A percentile compares a stretch with the other conserved stretches of the same genome.
Evolutionary conservation across 2,113 vertebrate species (phyloP).

Genomic region (Pelecanus crispus): DNA sequence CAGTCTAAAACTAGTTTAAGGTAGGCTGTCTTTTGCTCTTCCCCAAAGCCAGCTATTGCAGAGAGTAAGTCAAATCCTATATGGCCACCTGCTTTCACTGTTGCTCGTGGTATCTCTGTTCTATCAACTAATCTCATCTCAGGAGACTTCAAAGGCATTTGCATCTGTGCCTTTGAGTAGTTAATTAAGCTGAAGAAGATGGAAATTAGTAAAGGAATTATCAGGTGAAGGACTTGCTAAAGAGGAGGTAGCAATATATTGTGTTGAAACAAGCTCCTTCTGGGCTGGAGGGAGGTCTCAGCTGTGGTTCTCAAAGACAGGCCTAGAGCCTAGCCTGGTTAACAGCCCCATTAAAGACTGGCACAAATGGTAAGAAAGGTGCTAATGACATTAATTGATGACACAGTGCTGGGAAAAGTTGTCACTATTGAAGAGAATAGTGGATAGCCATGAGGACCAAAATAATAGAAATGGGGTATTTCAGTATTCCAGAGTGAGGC

Average conservation of each 20-base stretch:
- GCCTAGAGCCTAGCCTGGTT: not conserved
- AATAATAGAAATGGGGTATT: not conserved
- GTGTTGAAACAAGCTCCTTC: not conserved
- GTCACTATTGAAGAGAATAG: not conserved
- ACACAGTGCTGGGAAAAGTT: not conserved
- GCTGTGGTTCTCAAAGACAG: not conserved
- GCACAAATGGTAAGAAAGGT: not conserved
- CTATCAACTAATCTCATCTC: not conserved
- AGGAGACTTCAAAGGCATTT: not conserved
- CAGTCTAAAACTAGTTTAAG: not conserved
- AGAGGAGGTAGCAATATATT: not conserved
- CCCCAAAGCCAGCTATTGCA: not conserved
- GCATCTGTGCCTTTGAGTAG: not conserved
- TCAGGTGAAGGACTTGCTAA: not conserved
- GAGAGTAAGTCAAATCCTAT: not conserved
- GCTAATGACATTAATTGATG: not conserved
- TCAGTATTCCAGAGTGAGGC: not conserved
- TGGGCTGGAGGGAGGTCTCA: not conserved
- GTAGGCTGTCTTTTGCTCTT: not conserved
- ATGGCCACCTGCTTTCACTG: not conserved
- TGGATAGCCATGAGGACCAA: not conserved
- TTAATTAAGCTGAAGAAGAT: conserved; percentile 28
- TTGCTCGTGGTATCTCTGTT: not conserved
- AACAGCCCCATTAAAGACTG: not conserved
- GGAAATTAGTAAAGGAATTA: conserved; percentile 3